Conservation (phyloP, 2,113 vertebrate species). For the Zootoca vivipara region DNA sequence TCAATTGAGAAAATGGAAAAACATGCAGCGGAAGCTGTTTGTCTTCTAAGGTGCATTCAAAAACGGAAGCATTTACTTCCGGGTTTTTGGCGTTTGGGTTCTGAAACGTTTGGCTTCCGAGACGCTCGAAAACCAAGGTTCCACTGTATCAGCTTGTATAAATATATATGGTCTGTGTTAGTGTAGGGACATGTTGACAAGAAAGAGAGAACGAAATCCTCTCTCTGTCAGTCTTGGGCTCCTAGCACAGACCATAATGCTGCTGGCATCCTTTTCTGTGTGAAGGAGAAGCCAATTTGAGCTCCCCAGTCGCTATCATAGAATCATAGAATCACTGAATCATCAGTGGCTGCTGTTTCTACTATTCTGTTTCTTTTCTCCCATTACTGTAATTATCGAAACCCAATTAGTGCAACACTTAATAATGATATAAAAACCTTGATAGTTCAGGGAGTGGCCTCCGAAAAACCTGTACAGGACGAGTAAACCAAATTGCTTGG, state of each 20-base stretch:
- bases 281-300: background rate
- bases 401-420: background rate
- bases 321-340: too few species aligned
- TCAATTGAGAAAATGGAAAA: too few species aligned
- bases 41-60: too few species aligned
- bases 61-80: too few species aligned
- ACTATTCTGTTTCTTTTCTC: background rate
- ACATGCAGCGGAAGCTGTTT: too few species aligned
- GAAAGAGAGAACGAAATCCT: background rate
- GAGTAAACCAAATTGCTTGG: constrained; percentile 31
- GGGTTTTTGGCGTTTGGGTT: too few species aligned
- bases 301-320: background rate
- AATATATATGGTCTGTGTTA: background rate
- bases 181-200: background rate
- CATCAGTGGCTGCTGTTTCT: background rate
- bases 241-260: background rate
- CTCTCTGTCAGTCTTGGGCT: background rate
- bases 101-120: too few species aligned
- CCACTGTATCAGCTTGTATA: background rate
- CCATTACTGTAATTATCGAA: constrained; percentile 2
- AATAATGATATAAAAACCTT: background rate
- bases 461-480: constrained; percentile 10
- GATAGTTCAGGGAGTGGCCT: background rate
- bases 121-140: too few species aligned
- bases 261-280: background rate